These are phyloP conservation scores for Proctacanthus coquilletti DNA, from an alignment of 1,140 invertebrate genomes.

Conservation along the genomic window DNA sequence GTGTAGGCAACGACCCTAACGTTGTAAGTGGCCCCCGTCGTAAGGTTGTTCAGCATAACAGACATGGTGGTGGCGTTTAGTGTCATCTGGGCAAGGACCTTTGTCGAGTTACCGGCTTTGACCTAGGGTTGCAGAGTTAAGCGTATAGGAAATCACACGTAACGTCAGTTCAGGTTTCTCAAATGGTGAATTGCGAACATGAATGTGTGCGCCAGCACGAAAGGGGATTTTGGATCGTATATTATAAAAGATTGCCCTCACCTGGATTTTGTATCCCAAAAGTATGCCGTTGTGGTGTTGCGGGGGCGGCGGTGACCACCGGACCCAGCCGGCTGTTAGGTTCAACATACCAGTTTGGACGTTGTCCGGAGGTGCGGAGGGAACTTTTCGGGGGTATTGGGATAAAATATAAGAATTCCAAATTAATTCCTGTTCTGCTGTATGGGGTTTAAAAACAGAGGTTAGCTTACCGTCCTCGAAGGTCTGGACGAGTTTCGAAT, in stretches of 20 bases:
- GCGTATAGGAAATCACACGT: slow-evolving; percentile 1
- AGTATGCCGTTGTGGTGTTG: slow-evolving; percentile 68
- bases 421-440: too few species aligned
- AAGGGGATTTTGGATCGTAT: neutral
- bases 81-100: slow-evolving; percentile 50
- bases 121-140: slow-evolving; percentile 10
- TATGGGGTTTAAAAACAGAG: neutral
- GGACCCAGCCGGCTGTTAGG: slow-evolving; percentile 51
- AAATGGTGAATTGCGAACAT: too few species aligned
- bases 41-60: slow-evolving; percentile 54
- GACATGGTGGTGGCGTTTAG: slow-evolving; percentile 57
- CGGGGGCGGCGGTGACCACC: slow-evolving; percentile 65
- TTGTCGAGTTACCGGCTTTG: slow-evolving; percentile 28
- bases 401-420: too few species aligned
- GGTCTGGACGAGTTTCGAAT: slow-evolving; percentile 51
- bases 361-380: slow-evolving; percentile 65
- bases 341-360: slow-evolving; percentile 73
- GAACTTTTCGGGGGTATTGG: too few species aligned
- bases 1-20: slow-evolving; percentile 60
- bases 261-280: slow-evolving; percentile 60
- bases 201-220: too few species aligned
- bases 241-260: slow-evolving; percentile 4
- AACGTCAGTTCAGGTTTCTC: too few species aligned
- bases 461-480: slow-evolving; percentile 45
- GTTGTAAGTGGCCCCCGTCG: slow-evolving; percentile 51